Evolutionary conservation across 1,140 invertebrate genomes (phyloP).

Genomic region (Apis florea): DNA sequence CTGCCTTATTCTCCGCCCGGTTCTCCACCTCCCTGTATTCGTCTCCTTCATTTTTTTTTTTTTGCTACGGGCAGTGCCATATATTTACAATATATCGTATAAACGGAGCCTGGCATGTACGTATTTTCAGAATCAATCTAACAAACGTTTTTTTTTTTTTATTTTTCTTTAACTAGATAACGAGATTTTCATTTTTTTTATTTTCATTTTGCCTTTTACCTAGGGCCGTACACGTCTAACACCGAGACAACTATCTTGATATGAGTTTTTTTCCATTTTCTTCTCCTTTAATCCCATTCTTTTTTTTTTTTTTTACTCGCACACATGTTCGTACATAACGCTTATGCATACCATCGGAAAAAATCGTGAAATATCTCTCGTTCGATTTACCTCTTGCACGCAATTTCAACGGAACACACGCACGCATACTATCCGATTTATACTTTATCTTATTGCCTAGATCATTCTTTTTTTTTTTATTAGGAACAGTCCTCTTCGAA

Average conservation of each 20-base stretch:
- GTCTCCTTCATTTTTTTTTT: conserved; percentile 35
- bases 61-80: conserved; percentile 78
- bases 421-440: conserved; percentile 11
- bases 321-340: conserved; percentile 49
- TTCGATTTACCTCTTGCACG: conserved; percentile 10
- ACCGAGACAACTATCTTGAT: conserved; percentile 79
- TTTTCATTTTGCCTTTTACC: conserved; percentile 61
- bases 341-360: conserved; percentile 6
- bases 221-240: conserved; percentile 79
- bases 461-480: conserved; percentile 67
- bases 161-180: conserved; percentile 78
- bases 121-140: conserved; percentile 79
- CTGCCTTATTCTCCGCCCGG: conserved; percentile 40
- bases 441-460: conserved; percentile 78
- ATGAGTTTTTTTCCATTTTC: conserved; percentile 75
- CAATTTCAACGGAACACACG: conserved; percentile 15
- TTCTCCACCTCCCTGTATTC: conserved; percentile 52
- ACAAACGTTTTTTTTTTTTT: conserved; percentile 71
- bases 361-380: conserved; percentile 39
- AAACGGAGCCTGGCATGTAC: conserved; percentile 78
- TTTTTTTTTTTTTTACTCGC: conserved; percentile 31
- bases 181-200: conserved; percentile 70
- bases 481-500: conserved; percentile 81
- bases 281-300: conserved; percentile 34
- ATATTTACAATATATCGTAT: conserved; percentile 79